Evolutionary conservation across 2,888 invertebrate genomes (phyloP).

Genomic region (Lepidocyrtinus sp.): DNA sequence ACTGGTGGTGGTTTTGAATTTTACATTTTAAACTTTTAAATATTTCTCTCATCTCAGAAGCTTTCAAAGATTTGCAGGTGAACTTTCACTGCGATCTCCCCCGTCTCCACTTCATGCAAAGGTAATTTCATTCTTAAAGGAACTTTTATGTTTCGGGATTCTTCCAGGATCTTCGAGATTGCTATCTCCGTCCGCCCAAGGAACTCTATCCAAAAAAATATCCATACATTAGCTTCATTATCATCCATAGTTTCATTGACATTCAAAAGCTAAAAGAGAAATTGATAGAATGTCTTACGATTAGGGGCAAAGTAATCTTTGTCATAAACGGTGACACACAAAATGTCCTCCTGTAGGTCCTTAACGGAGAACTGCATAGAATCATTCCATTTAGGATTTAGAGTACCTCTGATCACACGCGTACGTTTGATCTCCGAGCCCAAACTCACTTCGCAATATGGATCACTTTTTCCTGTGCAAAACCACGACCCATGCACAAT

Average conservation of each 20-base stretch:
- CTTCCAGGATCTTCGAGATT: slow-evolving; percentile 78
- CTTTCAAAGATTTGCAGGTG: slow-evolving; percentile 79
- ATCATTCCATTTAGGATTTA: slow-evolving; percentile 81
- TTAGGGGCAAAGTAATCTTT: slow-evolving; percentile 82
- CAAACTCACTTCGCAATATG: slow-evolving; percentile 83
- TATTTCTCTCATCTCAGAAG: not conserved
- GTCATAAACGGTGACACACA: slow-evolving; percentile 81
- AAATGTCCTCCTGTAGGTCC: slow-evolving; percentile 79
- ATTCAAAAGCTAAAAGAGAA: slow-evolving; percentile 20
- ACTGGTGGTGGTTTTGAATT: too few species aligned
- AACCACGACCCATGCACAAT: slow-evolving; percentile 20
- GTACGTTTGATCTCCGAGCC: slow-evolving; percentile 82
- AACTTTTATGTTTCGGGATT: slow-evolving; percentile 76
- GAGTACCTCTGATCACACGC: slow-evolving; percentile 76
- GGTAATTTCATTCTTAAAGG: slow-evolving; percentile 79
- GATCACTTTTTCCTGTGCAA: slow-evolving; percentile 78
- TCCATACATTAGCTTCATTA: slow-evolving; percentile 11
- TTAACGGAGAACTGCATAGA: slow-evolving; percentile 84
- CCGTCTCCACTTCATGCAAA: slow-evolving; percentile 80
- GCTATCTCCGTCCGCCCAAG: slow-evolving; percentile 81
- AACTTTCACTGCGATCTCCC: slow-evolving; percentile 80
- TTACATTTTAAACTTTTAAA: too few species aligned
- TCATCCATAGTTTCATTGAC: not conserved
- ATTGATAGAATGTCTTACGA: slow-evolving; percentile 78
- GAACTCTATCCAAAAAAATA: slow-evolving; percentile 76